Conservation (phyloP, 2,888 invertebrate genomes). For the Mythimna lalbum region DNA sequence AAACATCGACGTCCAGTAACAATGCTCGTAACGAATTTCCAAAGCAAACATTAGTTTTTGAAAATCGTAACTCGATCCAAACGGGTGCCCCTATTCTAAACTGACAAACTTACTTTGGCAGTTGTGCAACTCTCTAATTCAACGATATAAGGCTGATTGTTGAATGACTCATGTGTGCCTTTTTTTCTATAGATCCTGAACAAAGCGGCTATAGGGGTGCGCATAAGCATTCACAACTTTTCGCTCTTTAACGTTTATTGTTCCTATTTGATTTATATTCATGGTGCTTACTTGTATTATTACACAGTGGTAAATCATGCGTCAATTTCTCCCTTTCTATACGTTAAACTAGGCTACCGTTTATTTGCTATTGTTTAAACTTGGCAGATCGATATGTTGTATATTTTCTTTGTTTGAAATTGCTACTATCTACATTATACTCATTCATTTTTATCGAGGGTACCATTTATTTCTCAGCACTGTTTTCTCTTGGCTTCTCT, state of each 20-base stretch:
- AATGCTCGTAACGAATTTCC: slow-evolving; percentile 89
- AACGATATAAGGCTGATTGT: slow-evolving; percentile 59
- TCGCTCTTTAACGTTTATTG: slow-evolving; percentile 89
- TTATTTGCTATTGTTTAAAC: slow-evolving; percentile 61
- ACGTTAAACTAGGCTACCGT: slow-evolving; percentile 64
- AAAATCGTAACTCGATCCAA: slow-evolving; percentile 85
- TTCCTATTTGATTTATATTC: slow-evolving; percentile 91
- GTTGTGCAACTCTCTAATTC: slow-evolving; percentile 50
- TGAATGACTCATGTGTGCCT: not conserved
- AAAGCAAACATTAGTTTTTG: slow-evolving; percentile 88
- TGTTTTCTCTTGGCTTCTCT: not conserved
- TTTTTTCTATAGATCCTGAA: slow-evolving; percentile 73
- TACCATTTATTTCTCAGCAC: not conserved
- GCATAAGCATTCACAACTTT: slow-evolving; percentile 87
- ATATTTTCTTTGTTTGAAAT: slow-evolving; percentile 6
- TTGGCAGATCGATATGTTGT: slow-evolving; percentile 49
- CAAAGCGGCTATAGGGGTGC: slow-evolving; percentile 85
- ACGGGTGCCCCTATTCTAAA: slow-evolving; percentile 83
- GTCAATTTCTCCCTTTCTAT: slow-evolving; percentile 76
- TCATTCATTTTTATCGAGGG: not conserved
- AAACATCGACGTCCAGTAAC: slow-evolving; percentile 78
- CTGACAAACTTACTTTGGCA: slow-evolving; percentile 34
- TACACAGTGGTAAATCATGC: slow-evolving; percentile 86
- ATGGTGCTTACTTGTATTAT: slow-evolving; percentile 87
- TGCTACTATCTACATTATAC: not conserved